phyloP scores from a whole-genome alignment of 2,113 vertebrate genomes.

The Cacatua alba region DNA sequence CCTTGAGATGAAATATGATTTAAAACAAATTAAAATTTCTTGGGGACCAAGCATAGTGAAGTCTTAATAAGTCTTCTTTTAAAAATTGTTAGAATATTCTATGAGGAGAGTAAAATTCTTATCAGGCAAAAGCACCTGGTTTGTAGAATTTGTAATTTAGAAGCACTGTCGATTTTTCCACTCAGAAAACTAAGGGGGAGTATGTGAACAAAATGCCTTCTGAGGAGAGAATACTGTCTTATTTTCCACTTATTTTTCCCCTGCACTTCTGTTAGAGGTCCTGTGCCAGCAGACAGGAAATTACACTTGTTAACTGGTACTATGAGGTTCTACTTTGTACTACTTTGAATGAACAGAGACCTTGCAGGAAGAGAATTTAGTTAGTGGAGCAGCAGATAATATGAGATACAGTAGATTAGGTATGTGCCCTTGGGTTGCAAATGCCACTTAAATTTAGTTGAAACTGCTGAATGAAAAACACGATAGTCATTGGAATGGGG shows the following conservation, averaged over 20 bases:
- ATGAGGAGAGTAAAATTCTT: neutral
- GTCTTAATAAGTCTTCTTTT: neutral
- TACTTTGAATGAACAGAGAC: neutral
- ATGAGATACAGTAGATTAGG: neutral
- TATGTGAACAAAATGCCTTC: neutral
- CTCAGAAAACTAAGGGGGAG: neutral
- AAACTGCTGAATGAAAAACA: neutral
- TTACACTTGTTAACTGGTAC: neutral
- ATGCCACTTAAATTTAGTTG: neutral
- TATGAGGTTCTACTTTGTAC: neutral
- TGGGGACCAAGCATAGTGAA: neutral
- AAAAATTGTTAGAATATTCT: neutral
- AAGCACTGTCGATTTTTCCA: neutral
- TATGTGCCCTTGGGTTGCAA: neutral
- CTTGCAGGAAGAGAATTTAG: neutral
- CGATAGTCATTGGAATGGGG: neutral
- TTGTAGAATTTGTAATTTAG: neutral
- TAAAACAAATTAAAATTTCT: neutral
- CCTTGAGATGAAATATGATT: neutral
- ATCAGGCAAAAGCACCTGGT: neutral
- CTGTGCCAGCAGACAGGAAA: neutral
- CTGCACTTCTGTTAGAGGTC: neutral
- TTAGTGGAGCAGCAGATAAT: neutral
- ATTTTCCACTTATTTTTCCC: neutral
- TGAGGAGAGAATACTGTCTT: neutral